Conservation (phyloP, 2,797 vertebrate species). For the Chiloscyllium punctatum region DNA sequence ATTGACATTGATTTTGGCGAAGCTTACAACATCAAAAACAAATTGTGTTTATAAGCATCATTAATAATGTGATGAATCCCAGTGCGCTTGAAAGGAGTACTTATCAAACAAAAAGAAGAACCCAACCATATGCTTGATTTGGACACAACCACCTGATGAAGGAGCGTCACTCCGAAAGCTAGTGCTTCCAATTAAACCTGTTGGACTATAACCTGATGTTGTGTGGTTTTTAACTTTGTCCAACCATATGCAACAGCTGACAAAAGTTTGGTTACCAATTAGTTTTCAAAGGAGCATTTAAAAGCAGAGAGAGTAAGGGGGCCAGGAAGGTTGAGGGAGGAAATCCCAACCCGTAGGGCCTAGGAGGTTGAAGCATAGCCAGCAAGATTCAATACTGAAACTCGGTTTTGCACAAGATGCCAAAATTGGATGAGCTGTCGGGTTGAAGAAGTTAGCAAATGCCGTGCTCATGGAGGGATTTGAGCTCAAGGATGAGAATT, state of each 20-base stretch:
- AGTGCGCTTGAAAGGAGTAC: not conserved
- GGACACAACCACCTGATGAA: no score
- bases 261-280: not conserved
- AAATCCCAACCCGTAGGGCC: not conserved
- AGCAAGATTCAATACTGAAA: not conserved
- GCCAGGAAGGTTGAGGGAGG: not conserved
- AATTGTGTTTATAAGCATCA: not conserved
- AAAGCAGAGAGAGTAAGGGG: not conserved
- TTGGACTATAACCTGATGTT: no score
- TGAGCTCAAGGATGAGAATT: not conserved
- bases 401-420: not conserved
- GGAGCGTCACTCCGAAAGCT: no score
- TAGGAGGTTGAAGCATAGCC: not conserved
- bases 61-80: not conserved
- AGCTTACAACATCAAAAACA: not conserved
- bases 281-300: not conserved
- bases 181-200: no score
- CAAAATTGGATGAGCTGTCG: not conserved
- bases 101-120: not conserved
- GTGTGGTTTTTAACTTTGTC: no score
- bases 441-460: not conserved
- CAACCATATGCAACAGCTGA: not conserved
- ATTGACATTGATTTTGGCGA: not conserved
- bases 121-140: not conserved
- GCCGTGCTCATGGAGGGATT: not conserved